A percentile compares a stretch with the other conserved stretches of the same genome.
phyloP scores from a whole-genome alignment of 2,888 invertebrate species.

The Noctua pronuba region DNA sequence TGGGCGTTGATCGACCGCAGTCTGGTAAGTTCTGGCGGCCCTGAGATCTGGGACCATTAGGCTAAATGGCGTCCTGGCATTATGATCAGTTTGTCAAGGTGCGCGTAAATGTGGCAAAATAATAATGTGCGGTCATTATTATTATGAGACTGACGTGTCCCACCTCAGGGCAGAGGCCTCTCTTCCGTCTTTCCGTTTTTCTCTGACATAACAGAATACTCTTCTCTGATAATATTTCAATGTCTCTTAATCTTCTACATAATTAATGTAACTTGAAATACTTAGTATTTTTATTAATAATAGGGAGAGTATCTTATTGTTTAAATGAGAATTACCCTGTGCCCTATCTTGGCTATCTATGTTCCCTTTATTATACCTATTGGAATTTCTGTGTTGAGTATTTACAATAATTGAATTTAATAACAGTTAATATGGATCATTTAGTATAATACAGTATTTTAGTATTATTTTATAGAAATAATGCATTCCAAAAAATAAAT shows the following conservation, averaged over 20 bases:
- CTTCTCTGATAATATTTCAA: constrained; percentile 24
- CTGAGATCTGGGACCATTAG: too few species aligned
- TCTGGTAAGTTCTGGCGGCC: too few species aligned
- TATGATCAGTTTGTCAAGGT: too few species aligned
- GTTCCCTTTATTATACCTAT: constrained; percentile 30
- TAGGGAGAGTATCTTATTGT: constrained; percentile 21
- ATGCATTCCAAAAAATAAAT: constrained; percentile 5
- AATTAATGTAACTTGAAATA: constrained; percentile 29
- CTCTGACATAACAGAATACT: neutral
- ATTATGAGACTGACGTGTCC: too few species aligned
- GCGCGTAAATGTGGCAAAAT: neutral
- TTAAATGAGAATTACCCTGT: constrained; percentile 60
- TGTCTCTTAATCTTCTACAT: constrained; percentile 18
- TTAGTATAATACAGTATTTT: constrained; percentile 7
- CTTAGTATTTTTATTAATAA: constrained; percentile 15
- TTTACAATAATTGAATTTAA: constrained; percentile 50
- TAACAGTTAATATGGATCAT: constrained; percentile 39
- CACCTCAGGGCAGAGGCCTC: too few species aligned
- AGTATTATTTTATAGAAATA: constrained; percentile 10
- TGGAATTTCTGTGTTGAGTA: constrained; percentile 41
- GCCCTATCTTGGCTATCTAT: constrained; percentile 54
- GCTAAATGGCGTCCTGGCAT: too few species aligned
- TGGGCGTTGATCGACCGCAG: neutral
- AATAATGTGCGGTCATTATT: too few species aligned
- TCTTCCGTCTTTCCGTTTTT: neutral